Evolutionary conservation across 1,140 invertebrate genomes (phyloP), one percentile per base, ranked within the genome.

Genomic region (Ptiloglossa arizonensis): DNA sequence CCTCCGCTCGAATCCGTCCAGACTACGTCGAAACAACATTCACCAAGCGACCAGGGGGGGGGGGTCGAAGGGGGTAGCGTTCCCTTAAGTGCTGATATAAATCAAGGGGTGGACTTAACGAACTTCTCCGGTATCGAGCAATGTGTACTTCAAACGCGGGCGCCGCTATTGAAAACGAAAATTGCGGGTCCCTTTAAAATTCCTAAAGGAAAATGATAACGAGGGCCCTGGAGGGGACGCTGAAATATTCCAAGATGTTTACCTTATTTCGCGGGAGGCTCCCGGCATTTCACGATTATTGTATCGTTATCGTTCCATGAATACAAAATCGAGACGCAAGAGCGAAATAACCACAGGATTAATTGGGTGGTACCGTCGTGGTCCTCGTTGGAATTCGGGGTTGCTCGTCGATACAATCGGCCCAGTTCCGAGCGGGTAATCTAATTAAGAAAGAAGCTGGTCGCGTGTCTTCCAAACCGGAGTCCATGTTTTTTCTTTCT

Each of bases 101-200:
- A 71, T 71, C 54, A 60, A 22, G 27, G n/a, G 41, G n/a, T 71
- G 41, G 56, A 72, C 44, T 50, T 50, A 50, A 72, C 29, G 70
- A 72, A 63, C 70, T 50, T 72, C 44, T 24, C 41, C n/a, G 44
- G 11, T 38, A 60, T 60, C 69, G 38, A 72, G 1, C 57, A 11
- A 48, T 24, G 41, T 24, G 41, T 32, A 46, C 38, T 19, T 60
- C 41, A 60, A 71, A 60, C 41, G 11, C 8, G 15, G 13, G 5
- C 17, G 0, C 13, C 19, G 22, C 57, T 32, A 38, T 63, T 52
- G 29, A 52, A 72, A 62, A 72, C 27, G 29, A 63, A 63, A 54
- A 66, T 73, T 52, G 22, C 54, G 13, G n/a, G 15, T 19, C 32
- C 22, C 22, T 27, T 15, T 35, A 59, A 70, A 59, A 44, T 46